Base-by-base conservation (phyloP, 2,797 vertebrate genomes). In the Lindbergichthys nudifrons region DNA sequence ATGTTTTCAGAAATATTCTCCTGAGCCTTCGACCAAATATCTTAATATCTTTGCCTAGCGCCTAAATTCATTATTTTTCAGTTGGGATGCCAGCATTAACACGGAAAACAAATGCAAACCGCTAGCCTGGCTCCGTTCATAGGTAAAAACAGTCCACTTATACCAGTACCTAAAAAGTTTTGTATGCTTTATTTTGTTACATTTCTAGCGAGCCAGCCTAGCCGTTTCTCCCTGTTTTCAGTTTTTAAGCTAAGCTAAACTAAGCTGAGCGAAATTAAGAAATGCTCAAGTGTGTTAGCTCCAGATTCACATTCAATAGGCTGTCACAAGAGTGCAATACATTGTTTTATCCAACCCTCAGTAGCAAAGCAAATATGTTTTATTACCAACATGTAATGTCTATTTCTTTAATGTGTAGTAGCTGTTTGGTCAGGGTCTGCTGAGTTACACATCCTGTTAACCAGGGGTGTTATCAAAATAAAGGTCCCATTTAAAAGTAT, bases 391-490 rank as follows among this genome's bases (percentile, higher is more conserved):
- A 75, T 56, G 4, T 65, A 32, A 75, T 26, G 26, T 26, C 41
- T n/a, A n/a, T 63, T 61, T 26, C 23, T 69, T 70, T 26, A 76
- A 75, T 39, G 42, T 32, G 11, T 10, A 65, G 53, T 71, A n/a
- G 12, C 51, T 76, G 46, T 70, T 56, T 59, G 26, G 46, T 26
- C 32, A 48, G 47, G 11, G 16, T 65, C 41, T 60, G 14, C 32
- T 69, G 21, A 42, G 15, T 50, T 10, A 64, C 43, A 48, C 30
- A 62, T 19, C 19, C 53, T 43, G 36, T 47, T 42, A 63, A 21
- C 62, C 39, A 41, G 36, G 14, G 16, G 8, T 39, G 13, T 60
- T 57, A 56, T 56, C 19, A 73, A 83, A 82, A 80, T 64, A 61
- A 70, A 57, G 52, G 15, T 51, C 54, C 43, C 14, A 52, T 71